Evolutionary conservation across 2,888 invertebrate species (phyloP), one percentile per base, ranked within the genome.

Genomic region (Synergus japonicus): DNA sequence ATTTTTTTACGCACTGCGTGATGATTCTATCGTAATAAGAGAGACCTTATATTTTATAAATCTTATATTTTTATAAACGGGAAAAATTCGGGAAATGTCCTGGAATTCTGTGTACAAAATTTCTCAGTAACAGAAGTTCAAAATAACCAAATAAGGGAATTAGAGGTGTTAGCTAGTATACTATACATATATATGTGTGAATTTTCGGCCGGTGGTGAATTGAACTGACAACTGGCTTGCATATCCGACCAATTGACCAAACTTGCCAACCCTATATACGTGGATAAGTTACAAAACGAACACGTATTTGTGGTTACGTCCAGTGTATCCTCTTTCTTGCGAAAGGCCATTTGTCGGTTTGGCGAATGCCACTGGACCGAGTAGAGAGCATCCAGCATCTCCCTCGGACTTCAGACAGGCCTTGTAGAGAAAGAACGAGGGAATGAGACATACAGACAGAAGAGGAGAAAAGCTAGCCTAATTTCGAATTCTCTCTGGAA

Each of bases 401-500:
- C 77, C 76, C 76, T 78, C 77, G 82, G 58, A 79, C 15, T 66
- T 60, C 81, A 79, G 49, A 78, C 69, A 54, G 41, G 67, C 69
- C 69, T 69, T 49, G 7, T 46, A 69, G n/a, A 66, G 67, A 49
- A 67, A 64, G 73, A 78, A 76, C 54, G 66, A 69, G 49, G 69
- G 4, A 73, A 10, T 43, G 37, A 60, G 29, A 46, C 13, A 69
- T 22, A 49, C 73, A 80, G 79, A 67, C 12, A 77, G 73, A 69
- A 77, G 81, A 79, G 80, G 76, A 76, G 64, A 78, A 29, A 78
- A 29, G 54, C 49, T 73, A 64, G 79, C 77, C 81, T 84, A 83
- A 84, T 84, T 83, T 82, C 80, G 82, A 78, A 84, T 84, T 83
- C 84, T 66, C 65, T 73, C 79, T 82, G 79, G 81, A 81, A 76